phyloP scores from a whole-genome alignment of 2,797 vertebrate species.

The Sciurus carolinensis region DNA sequence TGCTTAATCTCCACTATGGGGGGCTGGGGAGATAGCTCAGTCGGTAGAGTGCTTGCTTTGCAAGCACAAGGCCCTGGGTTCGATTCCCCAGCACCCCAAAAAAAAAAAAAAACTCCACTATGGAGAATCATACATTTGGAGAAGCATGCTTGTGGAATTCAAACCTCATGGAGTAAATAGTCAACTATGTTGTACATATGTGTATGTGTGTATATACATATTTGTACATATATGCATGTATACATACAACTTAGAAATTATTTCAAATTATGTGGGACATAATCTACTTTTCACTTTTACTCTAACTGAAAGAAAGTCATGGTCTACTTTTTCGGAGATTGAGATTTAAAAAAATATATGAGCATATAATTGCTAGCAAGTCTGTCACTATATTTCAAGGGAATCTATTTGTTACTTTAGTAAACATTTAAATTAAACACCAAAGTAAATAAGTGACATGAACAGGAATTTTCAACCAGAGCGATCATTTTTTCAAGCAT shows the following conservation, averaged over 20 bases:
- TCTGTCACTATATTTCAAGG: constrained; percentile 11
- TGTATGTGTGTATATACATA: no score
- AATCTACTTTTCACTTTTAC: neutral
- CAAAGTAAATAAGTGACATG: neutral
- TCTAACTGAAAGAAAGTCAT: neutral
- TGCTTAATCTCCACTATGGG: neutral
- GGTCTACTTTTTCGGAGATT: neutral
- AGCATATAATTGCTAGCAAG: constrained; percentile 34
- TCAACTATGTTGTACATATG: neutral
- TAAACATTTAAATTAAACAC: constrained; percentile 67
- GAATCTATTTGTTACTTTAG: constrained; percentile 39
- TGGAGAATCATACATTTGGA: neutral
- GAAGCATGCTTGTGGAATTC: neutral
- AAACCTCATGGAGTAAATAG: neutral
- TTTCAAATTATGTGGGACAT: neutral
- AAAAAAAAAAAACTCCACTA: no score
- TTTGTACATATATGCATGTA: no score
- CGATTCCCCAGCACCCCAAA: no score
- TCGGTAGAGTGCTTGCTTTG: no score
- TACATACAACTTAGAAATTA: constrained; percentile 21
- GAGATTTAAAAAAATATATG: neutral
- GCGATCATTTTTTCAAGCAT: neutral
- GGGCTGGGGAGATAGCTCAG: no score
- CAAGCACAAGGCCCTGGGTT: no score
- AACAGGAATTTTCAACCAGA: neutral